A percentile compares a stretch with the other conserved stretches of the same genome.
Conservation (phyloP, 1,140 invertebrate genomes). For the Trichonephila clavata region DNA sequence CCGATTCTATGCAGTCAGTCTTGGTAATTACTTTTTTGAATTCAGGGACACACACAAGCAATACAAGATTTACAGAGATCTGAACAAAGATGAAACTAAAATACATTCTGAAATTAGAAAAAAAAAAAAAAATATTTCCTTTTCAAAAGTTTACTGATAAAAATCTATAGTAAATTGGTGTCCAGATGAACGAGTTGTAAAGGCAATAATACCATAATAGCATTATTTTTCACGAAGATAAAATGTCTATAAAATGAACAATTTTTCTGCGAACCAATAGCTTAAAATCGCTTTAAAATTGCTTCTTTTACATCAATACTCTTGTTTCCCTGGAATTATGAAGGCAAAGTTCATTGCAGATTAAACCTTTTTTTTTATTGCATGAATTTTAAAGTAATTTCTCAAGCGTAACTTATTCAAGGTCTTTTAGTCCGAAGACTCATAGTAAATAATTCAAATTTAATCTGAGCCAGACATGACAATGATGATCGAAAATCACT, state of each 20-base stretch:
- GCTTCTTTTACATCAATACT: neutral
- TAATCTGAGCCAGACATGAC: neutral
- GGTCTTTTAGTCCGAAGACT: neutral
- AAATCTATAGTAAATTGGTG: neutral
- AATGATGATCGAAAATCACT: neutral
- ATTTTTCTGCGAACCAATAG: too few species aligned
- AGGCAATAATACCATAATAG: neutral
- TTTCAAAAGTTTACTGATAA: neutral
- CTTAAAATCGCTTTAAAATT: neutral
- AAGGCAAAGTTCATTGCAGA: neutral
- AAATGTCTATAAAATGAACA: neutral
- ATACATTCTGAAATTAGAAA: neutral
- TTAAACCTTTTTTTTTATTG: neutral
- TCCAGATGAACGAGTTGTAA: neutral
- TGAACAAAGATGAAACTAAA: neutral
- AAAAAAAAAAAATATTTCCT: too few species aligned
- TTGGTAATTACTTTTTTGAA: neutral
- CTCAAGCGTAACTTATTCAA: constrained; percentile 1
- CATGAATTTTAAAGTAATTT: neutral
- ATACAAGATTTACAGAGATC: neutral
- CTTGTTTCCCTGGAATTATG: neutral
- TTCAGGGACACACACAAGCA: neutral
- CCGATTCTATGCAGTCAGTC: neutral
- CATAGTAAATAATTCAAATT: neutral
- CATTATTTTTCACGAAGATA: neutral